phyloP scores from a whole-genome alignment of 1,140 invertebrate species.

The Listronotus bonariensis region DNA sequence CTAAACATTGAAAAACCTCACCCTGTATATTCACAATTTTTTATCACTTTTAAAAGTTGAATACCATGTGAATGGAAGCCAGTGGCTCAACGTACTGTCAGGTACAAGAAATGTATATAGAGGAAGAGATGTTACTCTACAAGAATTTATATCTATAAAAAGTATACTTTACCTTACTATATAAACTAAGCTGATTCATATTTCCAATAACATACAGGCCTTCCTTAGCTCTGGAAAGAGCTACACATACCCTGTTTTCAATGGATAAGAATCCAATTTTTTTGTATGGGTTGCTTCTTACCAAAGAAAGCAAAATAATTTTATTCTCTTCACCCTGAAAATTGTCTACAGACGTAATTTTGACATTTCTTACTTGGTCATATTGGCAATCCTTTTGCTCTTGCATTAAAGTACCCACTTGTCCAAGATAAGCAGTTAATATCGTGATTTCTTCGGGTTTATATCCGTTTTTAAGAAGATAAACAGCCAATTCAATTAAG shows the following conservation, averaged over 20 bases:
- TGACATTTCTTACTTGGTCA: constrained; percentile 53
- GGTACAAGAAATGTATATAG: background rate
- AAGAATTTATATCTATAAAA: background rate
- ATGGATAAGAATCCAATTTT: constrained; percentile 77
- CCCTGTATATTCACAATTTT: no score
- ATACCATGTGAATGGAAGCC: no score
- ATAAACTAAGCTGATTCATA: constrained; percentile 43
- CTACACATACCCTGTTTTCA: constrained; percentile 82
- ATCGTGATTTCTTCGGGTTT: constrained; percentile 66
- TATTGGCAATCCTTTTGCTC: constrained; percentile 41
- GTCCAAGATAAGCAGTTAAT: constrained; percentile 69
- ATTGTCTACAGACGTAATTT: constrained; percentile 76
- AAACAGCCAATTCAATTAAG: constrained; percentile 61
- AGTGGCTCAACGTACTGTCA: no score
- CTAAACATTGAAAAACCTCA: no score
- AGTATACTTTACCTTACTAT: constrained; percentile 38
- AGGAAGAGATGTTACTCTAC: background rate
- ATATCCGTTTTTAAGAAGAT: constrained; percentile 67
- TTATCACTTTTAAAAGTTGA: no score
- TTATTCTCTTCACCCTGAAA: constrained; percentile 87
- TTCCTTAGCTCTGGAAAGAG: constrained; percentile 77
- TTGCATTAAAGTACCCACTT: constrained; percentile 58
- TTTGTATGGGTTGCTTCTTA: constrained; percentile 71
- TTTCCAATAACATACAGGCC: constrained; percentile 68
- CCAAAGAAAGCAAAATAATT: constrained; percentile 82